Conservation (phyloP, 1,140 invertebrate genomes). For the Lethocerus indicus region DNA sequence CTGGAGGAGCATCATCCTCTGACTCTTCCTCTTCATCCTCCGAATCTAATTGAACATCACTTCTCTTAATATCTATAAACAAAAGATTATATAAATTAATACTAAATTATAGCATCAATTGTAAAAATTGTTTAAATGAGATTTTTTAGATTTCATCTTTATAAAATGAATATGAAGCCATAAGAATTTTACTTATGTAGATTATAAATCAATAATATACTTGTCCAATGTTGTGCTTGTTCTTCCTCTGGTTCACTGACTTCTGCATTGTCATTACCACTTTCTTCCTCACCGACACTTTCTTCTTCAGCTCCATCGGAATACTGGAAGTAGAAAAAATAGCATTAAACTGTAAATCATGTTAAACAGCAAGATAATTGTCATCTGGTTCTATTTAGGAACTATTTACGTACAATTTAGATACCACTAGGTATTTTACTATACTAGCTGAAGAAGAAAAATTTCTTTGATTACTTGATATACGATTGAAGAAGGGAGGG, state of each 20-base stretch:
- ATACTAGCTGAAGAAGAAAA: too few relatives aligned
- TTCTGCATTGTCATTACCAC: conserved; percentile 12
- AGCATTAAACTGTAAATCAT: too few relatives aligned
- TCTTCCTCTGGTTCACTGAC: conserved; percentile 13
- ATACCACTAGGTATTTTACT: too few relatives aligned
- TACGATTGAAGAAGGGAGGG: too few relatives aligned
- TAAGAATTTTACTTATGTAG: conserved; percentile 28
- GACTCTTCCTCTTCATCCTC: conserved; percentile 16
- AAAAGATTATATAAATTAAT: neutral
- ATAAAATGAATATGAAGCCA: conserved; percentile 18
- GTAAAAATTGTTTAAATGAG: neutral
- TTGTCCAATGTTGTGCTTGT: conserved; percentile 14
- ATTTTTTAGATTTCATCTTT: neutral
- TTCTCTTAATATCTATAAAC: conserved; percentile 7
- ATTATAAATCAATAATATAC: neutral
- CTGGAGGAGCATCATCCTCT: conserved; percentile 10
- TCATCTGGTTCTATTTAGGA: too few relatives aligned
- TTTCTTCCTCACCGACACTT: conserved; percentile 25
- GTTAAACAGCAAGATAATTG: too few relatives aligned
- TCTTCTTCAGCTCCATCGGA: conserved; percentile 11
- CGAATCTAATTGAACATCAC: conserved; percentile 5
- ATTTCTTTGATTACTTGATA: too few relatives aligned
- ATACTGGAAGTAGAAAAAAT: too few relatives aligned
- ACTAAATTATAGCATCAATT: neutral
- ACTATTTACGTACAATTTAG: too few relatives aligned